Evolutionary conservation across 2,797 vertebrate species (phyloP), one percentile per base, ranked within the genome.

Genomic region (Urocyon cinereoargenteus): DNA sequence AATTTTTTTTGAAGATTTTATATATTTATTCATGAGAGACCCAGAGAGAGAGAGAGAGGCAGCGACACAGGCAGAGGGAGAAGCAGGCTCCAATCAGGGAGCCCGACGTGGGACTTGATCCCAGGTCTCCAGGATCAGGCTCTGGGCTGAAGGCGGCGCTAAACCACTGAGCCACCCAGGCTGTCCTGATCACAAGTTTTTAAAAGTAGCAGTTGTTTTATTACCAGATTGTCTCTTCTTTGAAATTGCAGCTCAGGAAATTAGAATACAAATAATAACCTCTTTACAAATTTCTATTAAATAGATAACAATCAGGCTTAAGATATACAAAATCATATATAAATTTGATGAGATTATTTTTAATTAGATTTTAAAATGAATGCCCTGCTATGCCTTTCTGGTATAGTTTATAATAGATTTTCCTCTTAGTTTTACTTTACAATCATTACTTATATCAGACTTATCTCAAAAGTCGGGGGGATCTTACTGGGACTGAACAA

Each of bases 281-380:
- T 68, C 61, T 72, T 82, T 61, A 84, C 0, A 88, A 87, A 86
- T 34, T 90, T 87, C 51, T 28, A 78, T 34, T 70, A 88, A 68
- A 53, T 86, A 84, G 49, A 40, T 28, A 70, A 53, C 49, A 28
- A 78, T 77, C 40, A 93, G 51, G 31, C 73, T 86, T 90, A 95
- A 96, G 79, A 75, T 21, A 87, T 14, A 45, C 22, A 82, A 95
- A 86, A 97, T 83, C 72, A 85, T 14, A 31, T 7, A 86, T 22
- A 61, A 87, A 40, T 70, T 26, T 66, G 84, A 96, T 22, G 77
- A 86, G 9, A 19, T 66, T 40, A 21, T 68, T 59, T 51, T 61
- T 79, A 91, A 95, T 21, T 70, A 81, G 31, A 90, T 45, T 89
- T 92, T 90, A 55, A 92, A 95, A 61, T 18, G 5, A 66, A 18